Evolutionary conservation across 2,888 invertebrate genomes (phyloP).

Genomic region (Mesopsocus fuscifrons): DNA sequence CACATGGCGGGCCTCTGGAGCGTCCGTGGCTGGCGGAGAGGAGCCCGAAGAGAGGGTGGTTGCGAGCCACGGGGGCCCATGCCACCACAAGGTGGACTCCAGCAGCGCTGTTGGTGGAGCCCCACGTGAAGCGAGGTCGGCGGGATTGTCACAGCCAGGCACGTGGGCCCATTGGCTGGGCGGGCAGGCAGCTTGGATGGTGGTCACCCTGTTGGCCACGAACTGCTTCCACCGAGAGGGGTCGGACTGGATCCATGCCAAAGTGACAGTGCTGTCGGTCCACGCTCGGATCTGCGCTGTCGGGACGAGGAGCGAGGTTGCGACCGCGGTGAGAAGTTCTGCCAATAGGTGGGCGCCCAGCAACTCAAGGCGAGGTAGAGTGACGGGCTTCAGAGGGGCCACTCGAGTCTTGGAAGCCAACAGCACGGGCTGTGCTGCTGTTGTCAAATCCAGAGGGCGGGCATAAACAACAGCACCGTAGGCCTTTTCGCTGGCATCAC

Average conservation of each 20-base stretch:
- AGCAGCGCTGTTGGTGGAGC: neutral
- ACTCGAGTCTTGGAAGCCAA: conserved; percentile 13
- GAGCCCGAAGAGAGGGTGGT: neutral
- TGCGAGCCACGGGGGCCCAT: conserved; percentile 12
- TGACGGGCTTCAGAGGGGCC: too few relatives aligned
- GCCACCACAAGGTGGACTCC: conserved; percentile 11
- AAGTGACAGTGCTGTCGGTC: conserved; percentile 20
- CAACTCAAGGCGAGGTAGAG: conserved; percentile 19
- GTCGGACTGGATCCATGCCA: conserved; percentile 17
- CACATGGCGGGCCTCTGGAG: neutral
- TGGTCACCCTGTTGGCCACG: conserved; percentile 17
- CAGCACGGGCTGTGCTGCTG: neutral
- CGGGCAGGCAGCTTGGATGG: conserved; percentile 15
- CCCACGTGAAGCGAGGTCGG: conserved; percentile 15
- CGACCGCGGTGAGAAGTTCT: conserved; percentile 14
- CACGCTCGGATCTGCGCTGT: conserved; percentile 14
- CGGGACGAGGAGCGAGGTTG: conserved; percentile 11
- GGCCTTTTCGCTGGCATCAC: too few relatives aligned
- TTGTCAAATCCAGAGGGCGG: conserved; percentile 13
- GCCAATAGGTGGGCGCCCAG: conserved; percentile 18
- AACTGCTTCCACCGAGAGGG: conserved; percentile 17
- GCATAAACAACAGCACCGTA: conserved; percentile 16
- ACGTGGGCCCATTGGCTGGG: conserved; percentile 16
- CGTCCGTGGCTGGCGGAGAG: neutral
- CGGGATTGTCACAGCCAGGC: conserved; percentile 15